phyloP scores from a whole-genome alignment of 53 echinoderm and acorn worm genomes.

The Patiria pectinifera region DNA sequence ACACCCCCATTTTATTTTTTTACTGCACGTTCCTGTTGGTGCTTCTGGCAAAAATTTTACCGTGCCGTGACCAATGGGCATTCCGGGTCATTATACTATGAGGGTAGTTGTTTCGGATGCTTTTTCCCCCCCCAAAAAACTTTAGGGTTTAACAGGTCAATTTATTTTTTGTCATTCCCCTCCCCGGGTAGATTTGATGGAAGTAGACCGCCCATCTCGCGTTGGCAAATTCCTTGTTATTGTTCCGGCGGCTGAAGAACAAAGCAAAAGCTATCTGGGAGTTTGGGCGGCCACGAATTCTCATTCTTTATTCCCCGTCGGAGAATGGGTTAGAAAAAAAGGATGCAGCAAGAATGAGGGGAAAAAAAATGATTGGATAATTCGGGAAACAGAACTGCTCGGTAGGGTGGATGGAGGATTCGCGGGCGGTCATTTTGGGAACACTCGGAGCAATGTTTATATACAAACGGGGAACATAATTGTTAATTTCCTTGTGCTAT shows the following conservation, averaged over 20 bases:
- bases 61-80: slow-evolving; percentile 30
- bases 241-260: slow-evolving; percentile 43
- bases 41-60: slow-evolving; percentile 33
- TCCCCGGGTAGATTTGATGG: neutral
- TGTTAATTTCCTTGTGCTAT: slow-evolving; percentile 57
- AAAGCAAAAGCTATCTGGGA: slow-evolving; percentile 32
- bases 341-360: neutral
- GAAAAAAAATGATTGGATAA: slow-evolving; percentile 35
- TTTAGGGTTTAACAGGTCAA: neutral
- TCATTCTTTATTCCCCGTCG: slow-evolving; percentile 39
- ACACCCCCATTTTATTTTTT: neutral
- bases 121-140: too few species aligned
- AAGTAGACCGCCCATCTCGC: slow-evolving; percentile 41
- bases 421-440: slow-evolving; percentile 49
- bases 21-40: slow-evolving; percentile 25
- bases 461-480: slow-evolving; percentile 51
- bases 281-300: slow-evolving; percentile 25
- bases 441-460: slow-evolving; percentile 33
- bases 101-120: too few species aligned
- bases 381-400: slow-evolving; percentile 60
- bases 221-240: neutral
- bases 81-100: slow-evolving; percentile 47
- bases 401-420: slow-evolving; percentile 11
- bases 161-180: slow-evolving; percentile 8
- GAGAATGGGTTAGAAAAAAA: slow-evolving; percentile 4